phyloP scores from a whole-genome alignment of 2,888 invertebrate genomes.

The Crepidodera aurea region DNA sequence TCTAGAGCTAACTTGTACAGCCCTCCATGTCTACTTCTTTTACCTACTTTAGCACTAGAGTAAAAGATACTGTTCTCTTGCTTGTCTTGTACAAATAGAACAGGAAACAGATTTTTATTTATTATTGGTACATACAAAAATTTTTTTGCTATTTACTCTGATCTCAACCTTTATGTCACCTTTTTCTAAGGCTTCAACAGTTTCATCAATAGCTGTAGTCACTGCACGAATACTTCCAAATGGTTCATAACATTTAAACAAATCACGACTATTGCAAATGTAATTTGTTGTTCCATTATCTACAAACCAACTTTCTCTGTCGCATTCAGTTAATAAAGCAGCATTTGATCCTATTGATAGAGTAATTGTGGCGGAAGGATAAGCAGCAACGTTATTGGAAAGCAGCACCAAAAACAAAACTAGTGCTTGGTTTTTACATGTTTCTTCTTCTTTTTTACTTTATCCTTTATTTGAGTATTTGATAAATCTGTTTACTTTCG shows the following conservation, averaged over 20 bases:
- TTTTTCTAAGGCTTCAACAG: background rate
- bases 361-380: background rate
- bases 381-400: background rate
- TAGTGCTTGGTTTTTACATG: too few species aligned
- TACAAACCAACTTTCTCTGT: background rate
- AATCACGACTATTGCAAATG: background rate
- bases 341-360: background rate
- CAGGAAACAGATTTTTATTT: background rate
- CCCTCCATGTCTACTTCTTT: background rate
- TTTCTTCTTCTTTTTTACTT: too few species aligned
- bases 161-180: background rate
- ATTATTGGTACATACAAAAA: background rate
- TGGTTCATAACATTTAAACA: background rate
- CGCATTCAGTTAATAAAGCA: background rate
- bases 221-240: background rate
- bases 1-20: background rate
- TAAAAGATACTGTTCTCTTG: background rate
- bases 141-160: background rate
- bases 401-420: background rate
- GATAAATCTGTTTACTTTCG: too few species aligned
- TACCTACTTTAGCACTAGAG: background rate
- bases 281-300: background rate
- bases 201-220: background rate
- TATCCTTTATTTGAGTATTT: too few species aligned
- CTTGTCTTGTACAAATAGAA: background rate